Percentiles rank a stretch among this genome's conserved stretches.
Conservation (phyloP, 2,113 vertebrate genomes). For the Vidua chalybeata region DNA sequence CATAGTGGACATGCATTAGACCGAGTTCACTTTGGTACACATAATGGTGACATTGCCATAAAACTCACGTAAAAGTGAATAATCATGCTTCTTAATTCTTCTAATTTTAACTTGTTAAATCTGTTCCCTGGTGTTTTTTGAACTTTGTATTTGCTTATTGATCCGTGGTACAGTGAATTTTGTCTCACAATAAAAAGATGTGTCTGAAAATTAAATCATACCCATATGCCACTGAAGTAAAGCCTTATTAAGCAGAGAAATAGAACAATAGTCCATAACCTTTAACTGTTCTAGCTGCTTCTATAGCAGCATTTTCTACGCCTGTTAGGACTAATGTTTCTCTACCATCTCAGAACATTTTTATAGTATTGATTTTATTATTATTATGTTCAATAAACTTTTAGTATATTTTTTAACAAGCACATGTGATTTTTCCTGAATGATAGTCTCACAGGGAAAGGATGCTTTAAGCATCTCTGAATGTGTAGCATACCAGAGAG, state of each 20-base stretch:
- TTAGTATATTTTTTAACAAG: constrained; percentile 37
- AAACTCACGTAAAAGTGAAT: not conserved
- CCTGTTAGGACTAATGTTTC: constrained; percentile 33
- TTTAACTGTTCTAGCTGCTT: constrained; percentile 34
- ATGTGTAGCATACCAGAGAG: not conserved
- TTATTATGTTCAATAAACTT: constrained; percentile 50
- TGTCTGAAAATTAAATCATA: constrained; percentile 36
- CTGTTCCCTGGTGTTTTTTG: not conserved
- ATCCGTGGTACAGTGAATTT: not conserved
- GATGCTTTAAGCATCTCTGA: not conserved
- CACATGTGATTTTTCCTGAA: constrained; percentile 19
- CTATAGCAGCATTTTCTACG: not conserved
- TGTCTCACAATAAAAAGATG: not conserved
- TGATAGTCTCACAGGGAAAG: not conserved
- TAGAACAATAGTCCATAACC: constrained; percentile 25
- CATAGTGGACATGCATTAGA: not conserved
- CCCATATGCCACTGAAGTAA: not conserved
- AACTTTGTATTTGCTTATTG: not conserved
- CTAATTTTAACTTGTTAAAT: not conserved
- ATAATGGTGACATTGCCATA: not conserved
- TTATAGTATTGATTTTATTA: constrained; percentile 57
- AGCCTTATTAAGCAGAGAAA: constrained; percentile 39
- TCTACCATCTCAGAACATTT: constrained; percentile 5
- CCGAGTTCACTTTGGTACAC: not conserved
- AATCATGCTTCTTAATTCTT: not conserved